These are phyloP conservation scores for Promerops cafer DNA, from an alignment of 2,113 vertebrate species.

Conservation along the genomic window DNA sequence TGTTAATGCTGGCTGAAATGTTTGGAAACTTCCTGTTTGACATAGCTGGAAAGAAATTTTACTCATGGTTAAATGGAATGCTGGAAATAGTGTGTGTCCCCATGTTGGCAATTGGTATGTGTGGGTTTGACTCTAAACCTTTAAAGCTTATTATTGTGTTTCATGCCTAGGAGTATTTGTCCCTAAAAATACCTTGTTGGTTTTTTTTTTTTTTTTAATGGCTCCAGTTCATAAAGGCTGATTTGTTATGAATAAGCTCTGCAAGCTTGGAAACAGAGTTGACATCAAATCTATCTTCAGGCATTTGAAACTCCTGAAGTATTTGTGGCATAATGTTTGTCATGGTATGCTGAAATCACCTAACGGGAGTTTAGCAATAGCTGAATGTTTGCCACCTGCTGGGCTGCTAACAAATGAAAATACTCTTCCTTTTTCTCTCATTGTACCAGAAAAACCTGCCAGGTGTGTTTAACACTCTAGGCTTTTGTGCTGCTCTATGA, in stretches of 20 bases:
- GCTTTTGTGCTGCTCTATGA: neutral
- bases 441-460: neutral
- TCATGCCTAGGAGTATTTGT: neutral
- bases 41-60: neutral
- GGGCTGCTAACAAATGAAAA: neutral
- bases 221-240: neutral
- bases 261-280: neutral
- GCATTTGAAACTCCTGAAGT: neutral
- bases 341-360: neutral
- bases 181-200: neutral
- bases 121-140: neutral
- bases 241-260: neutral
- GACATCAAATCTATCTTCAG: neutral
- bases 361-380: neutral
- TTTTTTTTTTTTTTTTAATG: neutral
- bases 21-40: neutral
- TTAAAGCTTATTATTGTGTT: neutral
- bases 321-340: neutral
- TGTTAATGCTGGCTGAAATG: neutral
- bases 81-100: neutral
- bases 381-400: neutral
- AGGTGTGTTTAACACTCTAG: neutral
- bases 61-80: neutral
- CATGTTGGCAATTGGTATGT: neutral
- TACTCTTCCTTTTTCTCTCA: neutral